Base-by-base conservation (phyloP, 2,888 invertebrate species). In the Mystacides longicornis region DNA sequence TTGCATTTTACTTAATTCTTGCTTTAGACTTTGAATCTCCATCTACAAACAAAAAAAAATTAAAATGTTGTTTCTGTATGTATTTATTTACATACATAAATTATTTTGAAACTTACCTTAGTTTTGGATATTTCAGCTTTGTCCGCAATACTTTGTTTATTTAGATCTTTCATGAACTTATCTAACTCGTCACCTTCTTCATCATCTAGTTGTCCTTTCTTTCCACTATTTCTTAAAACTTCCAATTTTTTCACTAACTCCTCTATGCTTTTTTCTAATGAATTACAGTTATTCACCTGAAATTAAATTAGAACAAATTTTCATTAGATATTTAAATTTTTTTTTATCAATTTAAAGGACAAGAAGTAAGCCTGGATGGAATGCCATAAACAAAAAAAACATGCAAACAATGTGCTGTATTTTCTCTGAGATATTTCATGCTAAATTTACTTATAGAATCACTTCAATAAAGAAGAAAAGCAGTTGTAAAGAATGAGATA, bases 151-250 rank as follows among this genome's bases (percentile, higher is more conserved):
- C 68, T 72, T 65, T 82, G 81, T 54, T 77, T 79, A 0, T 75
- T 70, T 56, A 91, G 70, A 31, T 78, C 80, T 33, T 79, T 80
- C 92, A 96, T 93, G 69, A 82, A 96, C 3, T 82, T 82, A 67
- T 96, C 96, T 48, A 96, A 70, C 1, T 87, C 86, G 67, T 94
- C 93, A 43, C 82, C 83, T 57, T 23, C 67, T 61, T 62, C 58
- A 2, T 55, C 59, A 1, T 62, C 58, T 49, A 67, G 71, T 63
- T 56, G 69, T 52, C 59, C 65, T 54, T 51, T 62, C 45, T 61
- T 69, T 66, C 63, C 68, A 65, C 9, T 64, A 65, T 60, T 85
- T 4, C 57, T 3, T 61, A 71, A 70, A 49, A 71, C 63, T 1
- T 71, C 72, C 1, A 79, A 63, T 1, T 67, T 61, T 48, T 68